A percentile compares a stretch with the other conserved stretches of the same genome.
phyloP scores from a whole-genome alignment of 2,888 invertebrate species.

The Netelia inedita region DNA sequence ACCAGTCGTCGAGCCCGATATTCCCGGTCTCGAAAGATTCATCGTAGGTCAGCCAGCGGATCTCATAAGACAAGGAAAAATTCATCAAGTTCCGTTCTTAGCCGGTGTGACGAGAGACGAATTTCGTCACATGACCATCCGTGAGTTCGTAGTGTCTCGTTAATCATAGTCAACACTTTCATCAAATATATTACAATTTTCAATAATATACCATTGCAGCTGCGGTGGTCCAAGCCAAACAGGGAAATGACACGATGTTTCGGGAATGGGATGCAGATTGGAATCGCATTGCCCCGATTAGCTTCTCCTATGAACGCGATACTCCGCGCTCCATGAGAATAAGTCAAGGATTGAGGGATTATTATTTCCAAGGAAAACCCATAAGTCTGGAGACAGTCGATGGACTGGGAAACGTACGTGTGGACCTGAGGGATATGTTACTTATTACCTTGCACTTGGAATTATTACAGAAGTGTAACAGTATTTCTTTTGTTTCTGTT shows the following conservation, averaged over 20 bases:
- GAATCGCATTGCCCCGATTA: conserved; percentile 88
- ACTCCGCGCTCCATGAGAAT: conserved; percentile 86
- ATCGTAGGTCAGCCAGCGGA: conserved; percentile 87
- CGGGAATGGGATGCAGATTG: conserved; percentile 87
- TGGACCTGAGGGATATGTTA: not conserved
- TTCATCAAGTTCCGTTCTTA: conserved; percentile 88
- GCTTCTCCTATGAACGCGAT: conserved; percentile 87
- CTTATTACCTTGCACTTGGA: not conserved
- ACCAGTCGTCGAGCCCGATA: conserved; percentile 89
- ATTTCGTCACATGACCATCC: conserved; percentile 84
- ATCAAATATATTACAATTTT: not conserved
- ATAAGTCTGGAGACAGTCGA: conserved; percentile 83
- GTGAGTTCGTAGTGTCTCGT: conserved; percentile 8
- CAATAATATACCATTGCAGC: conserved; percentile 41
- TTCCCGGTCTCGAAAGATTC: conserved; percentile 89
- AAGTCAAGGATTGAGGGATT: conserved; percentile 85
- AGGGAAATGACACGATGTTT: conserved; percentile 85
- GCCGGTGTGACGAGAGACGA: conserved; percentile 89
- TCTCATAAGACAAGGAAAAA: conserved; percentile 86
- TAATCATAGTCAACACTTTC: not conserved
- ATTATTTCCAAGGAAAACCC: conserved; percentile 85
- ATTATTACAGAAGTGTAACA: conserved; percentile 2
- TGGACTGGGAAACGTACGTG: conserved; percentile 83
- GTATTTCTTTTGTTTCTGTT: conserved; percentile 59
- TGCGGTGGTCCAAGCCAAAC: conserved; percentile 43